These are phyloP conservation scores for Axis porcinus DNA, from an alignment of 2,113 vertebrate genomes.

Conservation along the genomic window DNA sequence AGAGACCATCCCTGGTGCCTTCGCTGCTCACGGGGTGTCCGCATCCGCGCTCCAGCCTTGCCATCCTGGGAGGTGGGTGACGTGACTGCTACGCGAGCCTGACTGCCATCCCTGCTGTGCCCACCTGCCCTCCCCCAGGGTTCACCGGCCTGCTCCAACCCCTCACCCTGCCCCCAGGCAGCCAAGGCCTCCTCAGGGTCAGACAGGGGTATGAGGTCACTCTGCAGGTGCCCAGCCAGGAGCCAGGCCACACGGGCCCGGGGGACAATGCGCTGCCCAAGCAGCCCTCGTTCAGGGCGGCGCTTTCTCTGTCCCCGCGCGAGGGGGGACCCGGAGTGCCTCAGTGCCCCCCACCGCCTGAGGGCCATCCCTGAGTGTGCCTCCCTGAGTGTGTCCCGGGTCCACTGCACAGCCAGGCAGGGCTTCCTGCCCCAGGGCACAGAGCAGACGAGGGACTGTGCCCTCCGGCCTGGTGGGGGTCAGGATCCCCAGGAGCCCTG, in stretches of 20 bases:
- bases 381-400: background rate
- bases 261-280: background rate
- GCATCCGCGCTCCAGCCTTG: background rate
- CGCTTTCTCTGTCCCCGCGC: background rate
- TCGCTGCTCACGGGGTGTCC: background rate
- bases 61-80: background rate
- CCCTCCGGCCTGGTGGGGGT: background rate
- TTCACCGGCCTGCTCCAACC: no score
- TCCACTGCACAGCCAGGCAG: background rate
- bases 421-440: background rate
- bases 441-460: background rate
- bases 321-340: background rate
- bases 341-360: background rate
- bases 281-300: background rate
- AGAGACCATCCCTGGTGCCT: background rate
- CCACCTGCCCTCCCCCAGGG: background rate
- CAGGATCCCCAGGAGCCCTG: no score
- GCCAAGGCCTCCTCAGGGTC: background rate
- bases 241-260: accelerated
- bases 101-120: background rate
- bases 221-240: background rate
- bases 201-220: background rate
- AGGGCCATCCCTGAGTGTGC: no score
- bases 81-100: background rate
- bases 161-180: no score